Conservation (phyloP, 2,888 invertebrate species). For the Hemaris fuciformis region DNA sequence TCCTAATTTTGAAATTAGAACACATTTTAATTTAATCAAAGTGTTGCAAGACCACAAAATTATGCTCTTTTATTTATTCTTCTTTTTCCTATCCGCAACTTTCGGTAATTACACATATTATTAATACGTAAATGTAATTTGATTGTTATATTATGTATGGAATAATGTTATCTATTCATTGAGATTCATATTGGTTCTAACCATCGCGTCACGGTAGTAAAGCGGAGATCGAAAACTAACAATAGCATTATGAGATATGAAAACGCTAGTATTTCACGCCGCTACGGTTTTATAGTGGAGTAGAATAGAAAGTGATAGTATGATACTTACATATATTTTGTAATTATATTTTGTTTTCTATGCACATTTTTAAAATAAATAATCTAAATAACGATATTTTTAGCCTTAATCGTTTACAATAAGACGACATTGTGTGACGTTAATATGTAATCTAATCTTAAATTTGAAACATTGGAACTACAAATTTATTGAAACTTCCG, state of each 20-base stretch:
- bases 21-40: background rate
- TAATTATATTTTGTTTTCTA: background rate
- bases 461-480: no score
- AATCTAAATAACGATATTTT: no score
- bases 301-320: slow-evolving; percentile 40
- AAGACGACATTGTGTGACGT: no score
- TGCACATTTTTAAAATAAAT: background rate
- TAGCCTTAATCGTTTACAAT: no score
- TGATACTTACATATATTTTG: background rate
- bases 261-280: slow-evolving; percentile 26
- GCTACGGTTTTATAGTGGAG: slow-evolving; percentile 33
- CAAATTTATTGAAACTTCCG: no score
- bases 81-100: background rate
- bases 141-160: background rate
- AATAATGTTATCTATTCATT: background rate
- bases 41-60: background rate
- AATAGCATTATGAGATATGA: slow-evolving; percentile 25
- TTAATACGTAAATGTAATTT: no score
- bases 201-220: slow-evolving; percentile 51
- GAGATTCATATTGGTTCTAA: slow-evolving; percentile 26
- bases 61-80: no score
- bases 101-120: background rate
- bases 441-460: no score
- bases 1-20: background rate
- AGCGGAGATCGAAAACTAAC: slow-evolving; percentile 54